Evolutionary conservation across 2,113 vertebrate species (phyloP).

Genomic region (Melanerpes formicivorus): DNA sequence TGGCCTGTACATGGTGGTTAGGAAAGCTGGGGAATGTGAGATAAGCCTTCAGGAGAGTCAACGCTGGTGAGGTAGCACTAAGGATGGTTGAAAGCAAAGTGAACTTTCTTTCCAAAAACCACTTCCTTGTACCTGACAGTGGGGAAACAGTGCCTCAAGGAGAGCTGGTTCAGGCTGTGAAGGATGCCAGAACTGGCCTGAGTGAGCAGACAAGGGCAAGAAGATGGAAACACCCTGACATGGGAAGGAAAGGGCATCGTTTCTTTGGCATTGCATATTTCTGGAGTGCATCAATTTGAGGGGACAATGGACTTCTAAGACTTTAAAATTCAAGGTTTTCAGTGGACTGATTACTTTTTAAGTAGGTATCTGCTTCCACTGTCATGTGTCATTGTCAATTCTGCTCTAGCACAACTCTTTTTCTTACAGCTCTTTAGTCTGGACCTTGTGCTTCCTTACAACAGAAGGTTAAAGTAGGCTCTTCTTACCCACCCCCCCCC

Average conservation of each 20-base stretch:
- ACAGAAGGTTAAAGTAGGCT: neutral
- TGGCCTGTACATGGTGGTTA: neutral
- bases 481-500: neutral
- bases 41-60: neutral
- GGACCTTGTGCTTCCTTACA: neutral
- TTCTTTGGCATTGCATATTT: constrained; percentile 58
- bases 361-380: neutral
- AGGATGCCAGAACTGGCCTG: neutral
- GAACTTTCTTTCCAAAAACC: neutral
- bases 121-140: neutral
- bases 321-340: neutral
- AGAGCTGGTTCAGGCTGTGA: neutral
- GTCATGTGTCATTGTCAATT: neutral
- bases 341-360: neutral
- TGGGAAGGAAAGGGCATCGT: neutral
- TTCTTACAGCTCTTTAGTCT: neutral
- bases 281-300: neutral
- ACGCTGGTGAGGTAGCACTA: constrained; percentile 61
- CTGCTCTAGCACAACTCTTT: neutral
- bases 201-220: neutral
- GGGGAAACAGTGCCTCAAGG: neutral
- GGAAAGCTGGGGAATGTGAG: neutral
- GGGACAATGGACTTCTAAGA: neutral
- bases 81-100: neutral
- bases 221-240: neutral